phyloP scores from a whole-genome alignment of 2,113 vertebrate genomes.

The Platycercus adscitus region DNA sequence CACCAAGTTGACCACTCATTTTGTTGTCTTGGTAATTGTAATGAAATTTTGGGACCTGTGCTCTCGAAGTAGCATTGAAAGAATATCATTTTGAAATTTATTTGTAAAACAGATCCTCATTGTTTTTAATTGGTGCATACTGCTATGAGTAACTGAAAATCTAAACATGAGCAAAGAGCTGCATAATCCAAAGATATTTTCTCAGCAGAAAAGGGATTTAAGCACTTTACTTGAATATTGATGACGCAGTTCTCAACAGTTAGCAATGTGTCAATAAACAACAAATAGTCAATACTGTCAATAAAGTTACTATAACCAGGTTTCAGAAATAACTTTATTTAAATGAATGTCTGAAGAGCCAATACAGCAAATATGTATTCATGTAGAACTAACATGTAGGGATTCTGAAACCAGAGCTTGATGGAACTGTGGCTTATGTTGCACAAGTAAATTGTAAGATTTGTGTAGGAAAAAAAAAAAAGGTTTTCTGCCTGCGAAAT shows the following conservation, averaged over 20 bases:
- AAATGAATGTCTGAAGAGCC: neutral
- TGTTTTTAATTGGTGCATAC: neutral
- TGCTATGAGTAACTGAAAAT: neutral
- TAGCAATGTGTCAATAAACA: neutral
- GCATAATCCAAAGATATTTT: neutral
- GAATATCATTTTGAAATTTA: neutral
- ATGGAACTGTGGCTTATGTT: neutral
- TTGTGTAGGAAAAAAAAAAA: neutral
- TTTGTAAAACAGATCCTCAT: neutral
- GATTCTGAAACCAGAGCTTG: neutral
- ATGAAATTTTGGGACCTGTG: neutral
- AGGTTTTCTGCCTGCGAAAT: neutral
- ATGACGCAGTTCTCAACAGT: neutral
- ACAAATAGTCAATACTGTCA: neutral
- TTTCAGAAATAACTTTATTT: neutral
- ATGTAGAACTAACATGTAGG: neutral
- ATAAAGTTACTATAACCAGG: neutral
- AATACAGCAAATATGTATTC: neutral
- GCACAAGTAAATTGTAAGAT: neutral
- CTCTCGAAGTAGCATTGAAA: neutral
- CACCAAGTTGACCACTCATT: neutral
- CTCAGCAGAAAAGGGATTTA: neutral
- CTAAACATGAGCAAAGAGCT: neutral
- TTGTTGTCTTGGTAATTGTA: neutral
- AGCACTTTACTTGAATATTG: neutral